Base-by-base conservation (phyloP, 1,140 invertebrate species). In the Chelonus insularis region DNA sequence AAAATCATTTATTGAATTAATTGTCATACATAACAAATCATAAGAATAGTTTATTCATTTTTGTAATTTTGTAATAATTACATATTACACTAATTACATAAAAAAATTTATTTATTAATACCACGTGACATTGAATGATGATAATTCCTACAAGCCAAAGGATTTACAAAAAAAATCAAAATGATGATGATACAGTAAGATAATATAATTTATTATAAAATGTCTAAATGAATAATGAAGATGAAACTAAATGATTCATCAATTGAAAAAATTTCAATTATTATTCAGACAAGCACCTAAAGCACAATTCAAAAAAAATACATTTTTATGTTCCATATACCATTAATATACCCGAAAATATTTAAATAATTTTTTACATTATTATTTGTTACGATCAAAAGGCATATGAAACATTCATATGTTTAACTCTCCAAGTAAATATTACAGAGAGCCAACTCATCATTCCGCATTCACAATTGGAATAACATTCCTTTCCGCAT, bases 391-490 rank as follows among this genome's bases (percentile, higher is more conserved):
- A 43, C 14, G 8, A n/a, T 21, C 4, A 12, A 16, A 20, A 18
- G 41, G 41, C 7, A 43, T 43, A 43, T 43, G 41, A 43, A 45
- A 14, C 50, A 37, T 16, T 9, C 25, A 41, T 45, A 47, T 48
- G 45, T 45, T 16, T 56, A 7, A 41, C 32, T 43, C 16, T 43
- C 14, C 5, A 16, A 8, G 8, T 43, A 43, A 7, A n/a, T n/a
- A n/a, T n/a, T n/a, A n/a, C 14, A 4, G 14, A 37, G n/a, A 12
- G 34, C 6, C 39, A 23, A 45, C 21, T 57, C 48, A 32, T 72
- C 70, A 80, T 79, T 79, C 76, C 75, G 70, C 78, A 81, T 81
- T 79, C 77, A 81, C 79, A 81, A 80, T 81, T 81, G 79, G 79
- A 81, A 81, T 70, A 81, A 81, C 79, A 81, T 81, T 80, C 75